Percentiles rank a stretch among this genome's conserved stretches.
Evolutionary conservation across 1,140 invertebrate species (phyloP).

Genomic region (Acarapis woodi): DNA sequence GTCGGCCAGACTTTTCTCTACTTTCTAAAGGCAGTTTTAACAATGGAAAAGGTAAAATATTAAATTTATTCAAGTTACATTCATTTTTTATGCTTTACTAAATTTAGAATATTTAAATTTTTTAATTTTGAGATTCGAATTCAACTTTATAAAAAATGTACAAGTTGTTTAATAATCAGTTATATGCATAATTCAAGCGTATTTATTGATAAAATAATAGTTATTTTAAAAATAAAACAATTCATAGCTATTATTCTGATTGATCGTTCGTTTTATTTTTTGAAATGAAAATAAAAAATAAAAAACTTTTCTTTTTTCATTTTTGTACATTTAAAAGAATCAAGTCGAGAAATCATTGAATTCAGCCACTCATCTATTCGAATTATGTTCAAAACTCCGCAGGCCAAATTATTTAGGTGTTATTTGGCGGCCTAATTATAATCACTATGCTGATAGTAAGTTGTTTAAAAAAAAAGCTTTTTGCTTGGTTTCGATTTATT

Average conservation of each 20-base stretch:
- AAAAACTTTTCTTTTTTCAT: background rate
- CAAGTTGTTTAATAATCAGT: no score
- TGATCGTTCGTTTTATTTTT: background rate
- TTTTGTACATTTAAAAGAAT: slow-evolving; percentile 19
- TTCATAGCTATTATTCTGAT: background rate
- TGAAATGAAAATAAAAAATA: background rate
- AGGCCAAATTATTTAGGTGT: slow-evolving; percentile 44
- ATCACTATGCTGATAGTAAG: slow-evolving; percentile 35
- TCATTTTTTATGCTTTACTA: background rate
- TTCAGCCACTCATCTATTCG: slow-evolving; percentile 36
- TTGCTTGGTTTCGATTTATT: background rate
- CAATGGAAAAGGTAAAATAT: slow-evolving; percentile 43
- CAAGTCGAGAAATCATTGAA: slow-evolving; percentile 39
- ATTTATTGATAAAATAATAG: no score
- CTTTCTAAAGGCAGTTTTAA: slow-evolving; percentile 71
- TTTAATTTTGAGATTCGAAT: no score
- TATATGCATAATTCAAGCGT: no score
- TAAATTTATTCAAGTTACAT: slow-evolving; percentile 7
- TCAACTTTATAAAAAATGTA: no score
- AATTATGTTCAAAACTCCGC: slow-evolving; percentile 40
- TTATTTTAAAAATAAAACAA: no score
- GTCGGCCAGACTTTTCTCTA: slow-evolving; percentile 60
- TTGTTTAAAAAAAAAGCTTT: background rate
- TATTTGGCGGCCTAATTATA: slow-evolving; percentile 43
- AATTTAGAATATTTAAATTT: no score